phyloP scores from a whole-genome alignment of 2,113 vertebrate species.

The Oryctolagus cuniculus region DNA sequence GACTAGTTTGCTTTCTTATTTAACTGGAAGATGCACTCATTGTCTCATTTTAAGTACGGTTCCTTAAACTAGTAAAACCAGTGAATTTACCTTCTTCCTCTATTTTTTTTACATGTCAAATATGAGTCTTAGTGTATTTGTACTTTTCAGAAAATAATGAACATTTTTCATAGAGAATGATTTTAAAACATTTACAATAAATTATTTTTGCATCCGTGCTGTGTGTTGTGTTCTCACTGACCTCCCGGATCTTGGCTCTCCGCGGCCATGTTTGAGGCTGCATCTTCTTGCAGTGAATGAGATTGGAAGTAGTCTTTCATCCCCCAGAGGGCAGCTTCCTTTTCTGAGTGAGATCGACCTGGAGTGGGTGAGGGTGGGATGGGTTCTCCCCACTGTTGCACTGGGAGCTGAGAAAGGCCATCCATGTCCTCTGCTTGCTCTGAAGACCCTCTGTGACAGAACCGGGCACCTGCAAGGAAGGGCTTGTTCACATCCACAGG shows the following conservation, averaged over 20 bases:
- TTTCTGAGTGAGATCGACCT: not conserved
- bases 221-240: not conserved
- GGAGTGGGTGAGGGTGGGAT: no score
- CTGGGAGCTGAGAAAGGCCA: not conserved
- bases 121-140: not conserved
- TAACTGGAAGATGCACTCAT: conserved; percentile 1
- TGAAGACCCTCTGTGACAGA: not conserved
- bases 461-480: not conserved
- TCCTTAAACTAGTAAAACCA: conserved; percentile 45
- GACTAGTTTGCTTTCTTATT: conserved; percentile 42
- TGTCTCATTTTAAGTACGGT: conserved; percentile 52
- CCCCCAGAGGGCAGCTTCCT: not conserved
- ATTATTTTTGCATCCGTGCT: conserved; percentile 18
- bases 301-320: not conserved
- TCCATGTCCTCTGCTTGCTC: not conserved
- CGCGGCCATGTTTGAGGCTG: not conserved
- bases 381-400: not conserved
- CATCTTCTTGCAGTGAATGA: not conserved
- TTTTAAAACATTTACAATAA: conserved; percentile 59
- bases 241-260: fast-evolving
- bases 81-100: conserved; percentile 44
- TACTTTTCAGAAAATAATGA: conserved; percentile 47
- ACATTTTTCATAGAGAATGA: conserved; percentile 16
- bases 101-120: conserved; percentile 61
- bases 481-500: not conserved